Conservation (phyloP, 1,140 invertebrate species). For the Subanguina moxae region DNA sequence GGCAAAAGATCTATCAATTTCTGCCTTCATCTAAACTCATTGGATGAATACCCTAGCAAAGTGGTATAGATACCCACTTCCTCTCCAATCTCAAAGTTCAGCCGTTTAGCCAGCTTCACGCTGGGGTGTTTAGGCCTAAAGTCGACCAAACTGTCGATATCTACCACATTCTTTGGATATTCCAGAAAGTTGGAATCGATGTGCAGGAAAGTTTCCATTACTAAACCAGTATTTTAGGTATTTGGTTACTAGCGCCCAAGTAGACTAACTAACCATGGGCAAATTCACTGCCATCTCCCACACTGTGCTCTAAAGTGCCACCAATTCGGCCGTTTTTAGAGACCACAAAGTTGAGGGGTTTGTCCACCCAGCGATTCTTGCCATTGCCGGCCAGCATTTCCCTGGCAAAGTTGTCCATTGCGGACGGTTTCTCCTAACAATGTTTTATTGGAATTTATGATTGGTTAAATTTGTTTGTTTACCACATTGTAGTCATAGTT, state of each 20-base stretch:
- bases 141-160: conserved; percentile 2
- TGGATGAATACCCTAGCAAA: background rate
- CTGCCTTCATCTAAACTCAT: conserved; percentile 18
- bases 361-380: conserved; percentile 91
- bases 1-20: conserved; percentile 14
- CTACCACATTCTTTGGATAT: background rate
- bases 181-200: conserved; percentile 35
- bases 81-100: background rate
- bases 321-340: conserved; percentile 78
- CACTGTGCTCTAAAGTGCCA: conserved; percentile 81
- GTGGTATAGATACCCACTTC: background rate
- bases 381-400: conserved; percentile 80
- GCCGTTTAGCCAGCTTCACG: background rate
- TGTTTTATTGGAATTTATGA: conserved; percentile 19
- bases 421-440: conserved; percentile 46
- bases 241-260: too few species aligned
- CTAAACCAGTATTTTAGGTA: too few species aligned
- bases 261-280: conserved; percentile 38
- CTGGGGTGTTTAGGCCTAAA: background rate
- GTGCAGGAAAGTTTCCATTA: conserved; percentile 35
- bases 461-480: conserved; percentile 21
- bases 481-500: conserved; percentile 35
- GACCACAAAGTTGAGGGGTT: conserved; percentile 87
- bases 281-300: conserved; percentile 55
- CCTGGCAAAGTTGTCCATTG: conserved; percentile 18